Evolutionary conservation across 2,888 invertebrate species (phyloP), one percentile per base, ranked within the genome.

Genomic region (Ptilodon capucinus): DNA sequence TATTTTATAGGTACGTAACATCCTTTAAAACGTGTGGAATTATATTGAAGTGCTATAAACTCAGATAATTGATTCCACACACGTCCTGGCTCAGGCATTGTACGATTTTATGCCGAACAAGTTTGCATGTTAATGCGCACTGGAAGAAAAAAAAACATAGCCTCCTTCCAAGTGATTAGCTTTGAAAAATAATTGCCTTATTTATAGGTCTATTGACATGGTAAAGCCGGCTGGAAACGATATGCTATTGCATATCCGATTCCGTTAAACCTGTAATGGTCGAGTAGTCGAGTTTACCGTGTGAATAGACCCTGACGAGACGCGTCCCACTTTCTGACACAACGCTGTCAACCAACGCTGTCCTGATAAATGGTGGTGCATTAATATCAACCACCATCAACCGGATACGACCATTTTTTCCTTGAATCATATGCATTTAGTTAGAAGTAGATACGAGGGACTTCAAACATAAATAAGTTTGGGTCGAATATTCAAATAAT

Each of bases 181-280:
- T 68, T 57, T 53, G 52, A 69, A n/a, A 69, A 74, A 70, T 74
- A 73, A 74, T 71, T 57, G 62, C 60, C 59, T 64, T 52, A 60
- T 73, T 72, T 65, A 66, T 72, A 64, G 58, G 44, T n/a, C n/a
- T n/a, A n/a, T n/a, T n/a, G n/a, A n/a, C n/a, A n/a, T n/a, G n/a
- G n/a, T n/a, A n/a, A n/a, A n/a, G n/a, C n/a, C n/a, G n/a, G n/a
- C n/a, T n/a, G n/a, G n/a, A n/a, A n/a, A n/a, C n/a, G n/a, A n/a
- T n/a, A n/a, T n/a, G n/a, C n/a, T n/a, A n/a, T n/a, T n/a, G n/a
- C n/a, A n/a, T n/a, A n/a, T n/a, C n/a, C n/a, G n/a, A n/a, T n/a
- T n/a, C n/a, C n/a, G n/a, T n/a, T n/a, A n/a, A n/a, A n/a, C n/a
- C n/a, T n/a, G n/a, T n/a, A n/a, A n/a, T n/a, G n/a, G n/a, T n/a